Evolutionary conservation across 2,888 invertebrate species (phyloP).

Genomic region (Callimorpha dominula): DNA sequence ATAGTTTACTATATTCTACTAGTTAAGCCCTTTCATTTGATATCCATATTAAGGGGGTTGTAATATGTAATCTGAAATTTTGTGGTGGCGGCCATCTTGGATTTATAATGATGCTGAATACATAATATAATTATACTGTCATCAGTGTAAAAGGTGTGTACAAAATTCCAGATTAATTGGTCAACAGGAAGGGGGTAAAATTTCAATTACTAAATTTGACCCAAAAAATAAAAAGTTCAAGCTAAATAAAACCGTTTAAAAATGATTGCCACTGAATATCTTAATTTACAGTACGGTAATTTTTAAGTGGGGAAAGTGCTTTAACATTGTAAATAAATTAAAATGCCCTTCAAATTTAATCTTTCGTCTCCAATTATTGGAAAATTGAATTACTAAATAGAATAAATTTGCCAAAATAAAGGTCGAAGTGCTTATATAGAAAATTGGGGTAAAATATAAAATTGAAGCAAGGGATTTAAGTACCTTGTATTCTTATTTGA

Average conservation of each 20-base stretch:
- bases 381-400: conserved; percentile 4
- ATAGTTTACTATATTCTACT: too few species aligned
- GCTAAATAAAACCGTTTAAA: background rate
- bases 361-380: background rate
- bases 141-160: too few species aligned
- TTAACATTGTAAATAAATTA: conserved; percentile 10
- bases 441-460: conserved; percentile 8
- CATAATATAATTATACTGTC: too few species aligned
- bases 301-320: background rate
- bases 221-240: too few species aligned
- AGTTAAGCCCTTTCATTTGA: too few species aligned
- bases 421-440: conserved; percentile 5
- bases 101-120: too few species aligned
- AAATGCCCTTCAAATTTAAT: conserved; percentile 7
- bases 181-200: too few species aligned
- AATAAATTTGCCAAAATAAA: background rate
- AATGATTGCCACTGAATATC: background rate
- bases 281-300: background rate
- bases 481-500: background rate
- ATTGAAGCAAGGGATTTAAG: conserved; percentile 3
- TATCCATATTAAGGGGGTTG: too few species aligned
- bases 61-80: too few species aligned
- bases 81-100: too few species aligned
- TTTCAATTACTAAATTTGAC: too few species aligned
- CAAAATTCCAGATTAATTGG: too few species aligned